Conservation (phyloP, 2,888 invertebrate species). For the Drosophila barbarae region DNA sequence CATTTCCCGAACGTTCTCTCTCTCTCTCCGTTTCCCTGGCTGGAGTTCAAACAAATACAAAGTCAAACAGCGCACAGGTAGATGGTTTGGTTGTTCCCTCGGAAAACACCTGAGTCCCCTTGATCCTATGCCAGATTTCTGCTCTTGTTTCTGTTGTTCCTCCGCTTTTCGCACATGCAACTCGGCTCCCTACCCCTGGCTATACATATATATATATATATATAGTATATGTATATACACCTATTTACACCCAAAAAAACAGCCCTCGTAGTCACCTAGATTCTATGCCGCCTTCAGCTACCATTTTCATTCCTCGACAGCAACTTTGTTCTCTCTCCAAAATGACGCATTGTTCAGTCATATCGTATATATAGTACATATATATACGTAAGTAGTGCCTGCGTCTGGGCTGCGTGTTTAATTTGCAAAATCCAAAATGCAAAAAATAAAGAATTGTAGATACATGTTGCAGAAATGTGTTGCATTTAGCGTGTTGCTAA, state of each 20-base stretch:
- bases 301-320: constrained; percentile 37
- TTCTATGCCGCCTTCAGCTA: constrained; percentile 45
- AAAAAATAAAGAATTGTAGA: constrained; percentile 10
- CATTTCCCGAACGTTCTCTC: constrained; percentile 11
- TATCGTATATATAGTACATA: constrained; percentile 5
- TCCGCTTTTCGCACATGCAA: constrained; percentile 56
- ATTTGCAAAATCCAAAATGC: constrained; percentile 57
- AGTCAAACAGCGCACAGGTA: constrained; percentile 46
- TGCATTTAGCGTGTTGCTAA: constrained; percentile 31
- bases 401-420: constrained; percentile 60
- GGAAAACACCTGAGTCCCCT: constrained; percentile 26
- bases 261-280: constrained; percentile 64
- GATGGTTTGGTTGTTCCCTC: constrained; percentile 20
- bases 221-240: constrained; percentile 19
- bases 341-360: constrained; percentile 69
- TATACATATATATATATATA: constrained; percentile 28
- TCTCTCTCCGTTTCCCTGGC: background rate
- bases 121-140: constrained; percentile 16
- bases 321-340: constrained; percentile 55
- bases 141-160: constrained; percentile 27
- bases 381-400: background rate
- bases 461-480: constrained; percentile 63
- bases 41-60: constrained; percentile 41
- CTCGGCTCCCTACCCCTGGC: constrained; percentile 13
- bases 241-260: constrained; percentile 26